Evolutionary conservation across 2,888 invertebrate genomes (phyloP).

Genomic region (Tenthredo notha): DNA sequence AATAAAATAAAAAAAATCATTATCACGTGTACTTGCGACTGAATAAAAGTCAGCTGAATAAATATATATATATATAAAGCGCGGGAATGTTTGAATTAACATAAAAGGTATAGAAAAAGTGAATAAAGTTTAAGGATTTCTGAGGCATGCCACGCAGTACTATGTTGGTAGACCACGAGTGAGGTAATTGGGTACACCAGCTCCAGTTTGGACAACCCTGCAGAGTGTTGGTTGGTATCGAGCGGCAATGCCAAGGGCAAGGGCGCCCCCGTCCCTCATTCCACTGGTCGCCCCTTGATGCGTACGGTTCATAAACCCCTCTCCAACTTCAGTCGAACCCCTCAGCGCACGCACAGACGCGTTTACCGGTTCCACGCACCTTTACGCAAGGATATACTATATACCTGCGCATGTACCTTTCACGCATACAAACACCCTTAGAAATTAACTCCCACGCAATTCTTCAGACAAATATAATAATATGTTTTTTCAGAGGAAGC

Average conservation of each 20-base stretch:
- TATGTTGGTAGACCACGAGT: constrained; percentile 51
- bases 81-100: constrained; percentile 3
- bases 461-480: background rate
- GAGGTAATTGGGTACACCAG: constrained; percentile 61
- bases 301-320: constrained; percentile 34
- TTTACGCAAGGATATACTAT: constrained; percentile 53
- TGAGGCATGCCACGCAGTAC: background rate
- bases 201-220: constrained; percentile 75
- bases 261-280: constrained; percentile 73
- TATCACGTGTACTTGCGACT: background rate
- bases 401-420: constrained; percentile 51
- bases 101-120: background rate
- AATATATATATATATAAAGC: background rate
- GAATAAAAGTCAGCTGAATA: background rate
- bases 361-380: constrained; percentile 66
- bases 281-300: constrained; percentile 39
- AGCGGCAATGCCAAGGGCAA: constrained; percentile 79
- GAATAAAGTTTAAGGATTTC: background rate
- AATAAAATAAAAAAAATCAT: background rate
- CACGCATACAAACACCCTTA: constrained; percentile 31
- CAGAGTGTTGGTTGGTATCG: constrained; percentile 72
- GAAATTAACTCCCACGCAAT: background rate
- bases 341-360: constrained; percentile 56
- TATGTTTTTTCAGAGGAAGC: background rate
- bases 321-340: constrained; percentile 31